Conservation (phyloP, 2,113 vertebrate species). For the Scatophagus argus region DNA sequence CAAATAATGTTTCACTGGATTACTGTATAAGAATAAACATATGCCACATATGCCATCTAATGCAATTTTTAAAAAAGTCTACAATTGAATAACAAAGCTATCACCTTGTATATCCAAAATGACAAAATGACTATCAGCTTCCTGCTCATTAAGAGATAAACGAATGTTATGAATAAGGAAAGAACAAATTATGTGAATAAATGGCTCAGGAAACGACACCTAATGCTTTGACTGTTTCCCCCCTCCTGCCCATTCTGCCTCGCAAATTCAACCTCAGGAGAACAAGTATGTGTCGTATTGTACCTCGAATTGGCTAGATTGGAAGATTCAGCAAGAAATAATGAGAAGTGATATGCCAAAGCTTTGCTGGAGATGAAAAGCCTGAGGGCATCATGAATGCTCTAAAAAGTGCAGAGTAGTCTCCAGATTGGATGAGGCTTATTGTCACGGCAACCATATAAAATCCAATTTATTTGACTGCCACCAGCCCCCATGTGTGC, state of each 20-base stretch:
- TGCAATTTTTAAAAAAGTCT: constrained; percentile 7
- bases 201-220: constrained; percentile 44
- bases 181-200: constrained; percentile 50
- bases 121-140: constrained; percentile 18
- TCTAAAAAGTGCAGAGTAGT: constrained; percentile 72
- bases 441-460: constrained; percentile 67
- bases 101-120: constrained; percentile 19
- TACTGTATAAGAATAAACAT: constrained; percentile 14
- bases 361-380: constrained; percentile 75
- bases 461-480: constrained; percentile 76
- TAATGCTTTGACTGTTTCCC: constrained; percentile 28
- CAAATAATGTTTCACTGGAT: background rate
- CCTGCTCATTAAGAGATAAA: constrained; percentile 49
- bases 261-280: constrained; percentile 70
- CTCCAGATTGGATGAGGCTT: constrained; percentile 71
- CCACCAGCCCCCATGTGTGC: constrained; percentile 46
- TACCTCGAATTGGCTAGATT: constrained; percentile 73
- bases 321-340: constrained; percentile 79
- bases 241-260: constrained; percentile 24
- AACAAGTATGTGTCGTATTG: constrained; percentile 57
- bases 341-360: constrained; percentile 81
- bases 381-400: constrained; percentile 75
- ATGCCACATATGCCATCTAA: background rate
- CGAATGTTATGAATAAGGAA: constrained; percentile 20
- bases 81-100: constrained; percentile 27